Evolutionary conservation across 2,888 invertebrate genomes (phyloP).

Genomic region (Merodon equestris): DNA sequence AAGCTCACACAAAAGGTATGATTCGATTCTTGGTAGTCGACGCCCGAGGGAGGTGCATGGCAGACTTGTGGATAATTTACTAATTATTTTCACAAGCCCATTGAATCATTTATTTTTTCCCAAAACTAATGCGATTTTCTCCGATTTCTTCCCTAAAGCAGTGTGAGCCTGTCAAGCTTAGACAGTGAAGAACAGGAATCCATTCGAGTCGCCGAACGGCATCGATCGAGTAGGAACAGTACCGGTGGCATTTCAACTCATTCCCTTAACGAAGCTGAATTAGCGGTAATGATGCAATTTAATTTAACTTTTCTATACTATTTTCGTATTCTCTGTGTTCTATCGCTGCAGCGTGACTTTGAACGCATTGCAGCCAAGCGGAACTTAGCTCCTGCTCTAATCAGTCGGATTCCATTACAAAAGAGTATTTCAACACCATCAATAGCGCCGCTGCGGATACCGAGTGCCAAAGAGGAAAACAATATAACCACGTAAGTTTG

Average conservation of each 20-base stretch:
- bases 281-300: slow-evolving; percentile 82
- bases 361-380: slow-evolving; percentile 78
- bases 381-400: slow-evolving; percentile 80
- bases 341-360: slow-evolving; percentile 74
- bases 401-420: slow-evolving; percentile 87
- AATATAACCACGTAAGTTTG: slow-evolving; percentile 81
- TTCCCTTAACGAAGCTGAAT: slow-evolving; percentile 92
- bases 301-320: background rate
- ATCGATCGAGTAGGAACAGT: slow-evolving; percentile 79
- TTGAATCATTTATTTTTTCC: background rate
- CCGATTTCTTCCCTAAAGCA: slow-evolving; percentile 73
- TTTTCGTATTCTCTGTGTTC: background rate
- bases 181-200: slow-evolving; percentile 92
- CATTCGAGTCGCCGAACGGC: slow-evolving; percentile 79
- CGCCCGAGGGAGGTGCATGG: too few species aligned
- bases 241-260: slow-evolving; percentile 84
- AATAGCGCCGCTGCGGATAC: slow-evolving; percentile 86
- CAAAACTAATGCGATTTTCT: slow-evolving; percentile 48
- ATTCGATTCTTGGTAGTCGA: background rate
- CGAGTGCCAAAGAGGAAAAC: slow-evolving; percentile 81
- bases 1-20: slow-evolving; percentile 81
- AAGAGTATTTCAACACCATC: slow-evolving; percentile 95
- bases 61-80: too few species aligned
- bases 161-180: slow-evolving; percentile 88
- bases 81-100: too few species aligned